phyloP scores from a whole-genome alignment of 2,888 invertebrate species.

The Tryphoninae sp. region DNA sequence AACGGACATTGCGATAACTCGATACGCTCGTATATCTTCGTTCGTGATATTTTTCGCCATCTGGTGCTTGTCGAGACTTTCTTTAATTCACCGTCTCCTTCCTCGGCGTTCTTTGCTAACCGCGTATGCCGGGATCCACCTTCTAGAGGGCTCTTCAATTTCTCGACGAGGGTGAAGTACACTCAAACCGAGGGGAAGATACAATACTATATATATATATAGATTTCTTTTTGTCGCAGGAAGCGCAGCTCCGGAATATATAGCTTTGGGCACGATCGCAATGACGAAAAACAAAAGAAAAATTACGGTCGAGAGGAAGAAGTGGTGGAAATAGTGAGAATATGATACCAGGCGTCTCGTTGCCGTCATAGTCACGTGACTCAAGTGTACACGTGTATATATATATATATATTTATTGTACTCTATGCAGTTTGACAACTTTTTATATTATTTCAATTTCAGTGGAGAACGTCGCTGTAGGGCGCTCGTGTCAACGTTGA shows the following conservation, averaged over 20 bases:
- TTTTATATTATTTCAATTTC: slow-evolving; percentile 43
- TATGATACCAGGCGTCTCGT: slow-evolving; percentile 35
- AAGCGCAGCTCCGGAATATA: slow-evolving; percentile 35
- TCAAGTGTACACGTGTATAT: slow-evolving; percentile 13
- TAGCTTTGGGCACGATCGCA: slow-evolving; percentile 3
- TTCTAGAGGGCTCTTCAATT: slow-evolving; percentile 63
- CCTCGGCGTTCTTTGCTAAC: neutral
- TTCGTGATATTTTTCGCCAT: slow-evolving; percentile 14
- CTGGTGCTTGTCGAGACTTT: neutral
- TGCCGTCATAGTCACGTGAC: slow-evolving; percentile 27
- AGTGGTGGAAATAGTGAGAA: slow-evolving; percentile 25
- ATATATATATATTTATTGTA: neutral
- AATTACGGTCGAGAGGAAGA: slow-evolving; percentile 36
- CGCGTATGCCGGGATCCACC: neutral
- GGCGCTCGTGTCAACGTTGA: slow-evolving; percentile 36
- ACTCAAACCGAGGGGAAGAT: slow-evolving; percentile 51
- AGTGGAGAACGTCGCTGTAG: slow-evolving; percentile 11
- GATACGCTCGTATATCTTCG: neutral
- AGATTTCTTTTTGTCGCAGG: slow-evolving; percentile 65
- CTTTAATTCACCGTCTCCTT: slow-evolving; percentile 7
- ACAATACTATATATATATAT: slow-evolving; percentile 58
- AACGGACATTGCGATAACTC: too few relatives aligned
- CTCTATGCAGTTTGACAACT: slow-evolving; percentile 10
- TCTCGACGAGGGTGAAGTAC: slow-evolving; percentile 56
- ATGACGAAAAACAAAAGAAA: slow-evolving; percentile 42